Evolutionary conservation across 2,797 vertebrate species (phyloP), one percentile per base, ranked within the genome.

Genomic region (Myotis vivesi): DNA sequence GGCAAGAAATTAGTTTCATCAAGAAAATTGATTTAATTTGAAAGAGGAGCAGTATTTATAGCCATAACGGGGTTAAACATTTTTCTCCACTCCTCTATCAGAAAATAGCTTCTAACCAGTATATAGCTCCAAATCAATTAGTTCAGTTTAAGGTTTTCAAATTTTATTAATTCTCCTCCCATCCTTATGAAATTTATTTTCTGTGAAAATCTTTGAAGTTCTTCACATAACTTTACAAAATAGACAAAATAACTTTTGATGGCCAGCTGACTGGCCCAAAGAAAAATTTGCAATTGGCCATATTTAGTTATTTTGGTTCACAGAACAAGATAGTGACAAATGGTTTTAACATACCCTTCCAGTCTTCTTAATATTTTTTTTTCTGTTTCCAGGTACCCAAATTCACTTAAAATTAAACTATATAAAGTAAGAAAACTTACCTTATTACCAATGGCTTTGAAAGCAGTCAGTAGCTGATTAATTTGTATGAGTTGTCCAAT

Each of bases 1-100:
- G 95, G 96, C 93, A 98, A 97, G 89, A 98, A 98, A 98, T 97
- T 98, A 98, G 96, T 98, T 98, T 98, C 95, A 97, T 96, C 75
- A 96, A 44, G 92, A 92, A 95, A 95, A 91, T 23, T 68, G 53
- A 88, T 87, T 96, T 95, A 81, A 87, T 97, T 94, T 97, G 92
- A 91, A 95, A 97, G 84, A 95, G 77, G 94, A 49, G 55, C 93
- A 97, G 68, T 95, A 91, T 97, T 98, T 97, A 97, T 89, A 98
- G 87, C 96, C 97, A 93, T 97, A 98, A 94, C 94, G 95, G 95
- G 8, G 55, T 98, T 96, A 96, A 98, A 97, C 38, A 33, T 92
- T 97, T 97, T 87, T 97, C 51, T 94, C 57, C 22, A 87, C 81
- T 81, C 0, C 57, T 96, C 0, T 80, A 90, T 95, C 89, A 97